Percentiles rank a stretch among this genome's conserved stretches.
These are phyloP conservation scores for Sylvia atricapilla DNA, from an alignment of 2,113 vertebrate genomes.

Conservation along the genomic window DNA sequence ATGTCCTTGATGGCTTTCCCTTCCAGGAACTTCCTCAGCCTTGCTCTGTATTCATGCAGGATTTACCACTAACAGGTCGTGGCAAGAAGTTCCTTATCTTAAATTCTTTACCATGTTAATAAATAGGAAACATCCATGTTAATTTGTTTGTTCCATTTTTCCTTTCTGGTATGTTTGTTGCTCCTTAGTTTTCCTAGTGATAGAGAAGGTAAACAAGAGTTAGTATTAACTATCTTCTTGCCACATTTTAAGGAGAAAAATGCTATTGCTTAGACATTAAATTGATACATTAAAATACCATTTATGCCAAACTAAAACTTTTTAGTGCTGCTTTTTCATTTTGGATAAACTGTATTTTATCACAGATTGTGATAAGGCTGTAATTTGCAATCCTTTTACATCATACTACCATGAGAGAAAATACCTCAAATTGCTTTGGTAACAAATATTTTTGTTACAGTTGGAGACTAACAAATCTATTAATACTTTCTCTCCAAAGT, in stretches of 20 bases:
- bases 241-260: neutral
- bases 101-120: neutral
- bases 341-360: neutral
- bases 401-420: neutral
- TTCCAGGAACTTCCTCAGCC: neutral
- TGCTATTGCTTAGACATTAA: neutral
- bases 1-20: neutral
- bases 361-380: neutral
- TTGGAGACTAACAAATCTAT: neutral
- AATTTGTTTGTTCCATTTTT: neutral
- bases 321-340: neutral
- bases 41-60: neutral
- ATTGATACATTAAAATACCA: neutral
- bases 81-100: neutral
- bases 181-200: neutral
- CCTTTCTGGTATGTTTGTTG: neutral
- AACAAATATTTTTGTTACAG: neutral
- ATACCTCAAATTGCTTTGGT: neutral
- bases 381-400: accelerated
- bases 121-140: neutral
- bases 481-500: neutral
- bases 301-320: neutral
- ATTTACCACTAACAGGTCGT: neutral
- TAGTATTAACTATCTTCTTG: neutral
- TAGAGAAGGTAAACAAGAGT: neutral